A percentile compares a stretch with the other conserved stretches of the same genome.
phyloP scores from a whole-genome alignment of 2,888 invertebrate genomes.

The Drosophila leonis region DNA sequence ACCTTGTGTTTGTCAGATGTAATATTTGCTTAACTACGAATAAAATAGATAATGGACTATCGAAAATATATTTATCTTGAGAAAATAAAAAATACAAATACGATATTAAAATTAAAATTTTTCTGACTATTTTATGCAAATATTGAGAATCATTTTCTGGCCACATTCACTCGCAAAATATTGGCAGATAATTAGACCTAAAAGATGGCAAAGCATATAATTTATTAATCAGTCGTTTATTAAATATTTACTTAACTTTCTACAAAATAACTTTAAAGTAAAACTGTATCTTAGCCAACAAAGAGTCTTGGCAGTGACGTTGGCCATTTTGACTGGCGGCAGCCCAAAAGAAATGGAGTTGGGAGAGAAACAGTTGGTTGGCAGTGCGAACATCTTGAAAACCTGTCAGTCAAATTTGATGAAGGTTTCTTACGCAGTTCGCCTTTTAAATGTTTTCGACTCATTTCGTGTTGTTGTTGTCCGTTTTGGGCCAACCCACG shows the following conservation, averaged over 20 bases:
- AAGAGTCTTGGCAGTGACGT: constrained; percentile 33
- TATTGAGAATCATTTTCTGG: neutral
- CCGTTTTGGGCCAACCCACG: constrained; percentile 54
- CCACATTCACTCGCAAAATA: neutral
- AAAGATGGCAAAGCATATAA: neutral
- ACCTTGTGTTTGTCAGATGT: neutral
- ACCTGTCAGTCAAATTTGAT: constrained; percentile 84
- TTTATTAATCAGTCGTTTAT: neutral
- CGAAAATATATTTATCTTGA: neutral
- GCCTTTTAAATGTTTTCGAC: constrained; percentile 70
- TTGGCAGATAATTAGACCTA: neutral
- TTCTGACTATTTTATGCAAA: neutral
- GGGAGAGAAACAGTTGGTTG: constrained; percentile 53
- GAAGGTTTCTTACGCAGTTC: constrained; percentile 78
- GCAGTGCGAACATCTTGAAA: constrained; percentile 84
- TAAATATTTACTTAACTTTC: constrained; percentile 1
- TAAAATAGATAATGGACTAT: neutral
- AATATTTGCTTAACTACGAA: neutral
- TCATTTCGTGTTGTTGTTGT: constrained; percentile 46
- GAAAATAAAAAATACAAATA: neutral
- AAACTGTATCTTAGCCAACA: neutral
- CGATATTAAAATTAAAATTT: too few species aligned
- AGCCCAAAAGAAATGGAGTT: constrained; percentile 60
- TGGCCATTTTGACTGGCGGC: constrained; percentile 53
- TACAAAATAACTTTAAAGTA: neutral